Conservation (phyloP, 2,888 invertebrate species). For the Ophion obscuratus region DNA sequence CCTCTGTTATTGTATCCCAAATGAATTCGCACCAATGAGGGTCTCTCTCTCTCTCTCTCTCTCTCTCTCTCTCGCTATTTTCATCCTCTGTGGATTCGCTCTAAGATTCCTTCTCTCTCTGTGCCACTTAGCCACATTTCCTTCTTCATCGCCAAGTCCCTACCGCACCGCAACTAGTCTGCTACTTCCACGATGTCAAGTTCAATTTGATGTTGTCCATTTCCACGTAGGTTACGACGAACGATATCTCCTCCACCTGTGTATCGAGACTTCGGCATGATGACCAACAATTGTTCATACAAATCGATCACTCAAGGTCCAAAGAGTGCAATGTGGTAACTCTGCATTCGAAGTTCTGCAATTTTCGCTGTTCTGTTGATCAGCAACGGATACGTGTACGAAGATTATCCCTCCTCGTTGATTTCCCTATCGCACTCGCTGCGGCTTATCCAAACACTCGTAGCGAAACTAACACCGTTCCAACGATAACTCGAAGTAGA, state of each 20-base stretch:
- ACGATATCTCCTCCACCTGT: background rate
- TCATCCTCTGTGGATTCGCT: background rate
- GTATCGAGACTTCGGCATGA: background rate
- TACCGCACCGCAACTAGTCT: background rate
- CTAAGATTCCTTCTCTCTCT: background rate
- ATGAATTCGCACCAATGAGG: constrained; percentile 5
- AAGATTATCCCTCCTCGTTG: background rate
- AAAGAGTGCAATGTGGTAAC: background rate
- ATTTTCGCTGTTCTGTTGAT: background rate
- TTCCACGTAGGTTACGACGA: background rate
- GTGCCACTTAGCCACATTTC: background rate
- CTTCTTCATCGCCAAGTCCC: background rate
- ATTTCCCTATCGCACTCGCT: constrained; percentile 11
- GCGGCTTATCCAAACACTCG: constrained; percentile 19
- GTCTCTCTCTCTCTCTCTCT: background rate
- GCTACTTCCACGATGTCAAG: background rate
- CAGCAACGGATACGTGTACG: background rate
- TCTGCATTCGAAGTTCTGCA: background rate
- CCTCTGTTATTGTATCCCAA: background rate
- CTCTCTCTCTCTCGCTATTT: background rate
- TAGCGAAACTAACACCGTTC: constrained; percentile 37
- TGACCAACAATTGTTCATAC: background rate
- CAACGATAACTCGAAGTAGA: constrained; percentile 43
- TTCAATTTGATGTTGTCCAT: constrained; percentile 11
- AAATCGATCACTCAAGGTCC: background rate